Conservation (phyloP, 37 sponge, comb jelly and placozoan genomes). For the Corticium candelabrum region DNA sequence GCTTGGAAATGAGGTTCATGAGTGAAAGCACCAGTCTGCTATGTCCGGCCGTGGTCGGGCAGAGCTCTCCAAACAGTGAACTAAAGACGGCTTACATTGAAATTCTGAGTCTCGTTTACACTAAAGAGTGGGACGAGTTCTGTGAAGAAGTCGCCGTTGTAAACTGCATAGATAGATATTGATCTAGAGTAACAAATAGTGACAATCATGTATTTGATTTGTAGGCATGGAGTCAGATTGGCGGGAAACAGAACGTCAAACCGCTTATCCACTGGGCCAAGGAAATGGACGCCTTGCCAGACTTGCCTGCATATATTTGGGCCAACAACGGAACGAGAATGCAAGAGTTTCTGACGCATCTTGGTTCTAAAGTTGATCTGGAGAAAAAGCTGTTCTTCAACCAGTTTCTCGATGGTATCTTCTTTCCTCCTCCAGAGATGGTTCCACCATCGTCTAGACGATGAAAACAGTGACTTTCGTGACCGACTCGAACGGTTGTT, state of each 20-base stretch:
- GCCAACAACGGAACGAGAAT: background rate
- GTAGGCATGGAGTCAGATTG: background rate
- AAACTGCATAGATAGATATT: too few species aligned
- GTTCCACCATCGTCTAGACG: too few species aligned
- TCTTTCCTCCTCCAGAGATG: background rate
- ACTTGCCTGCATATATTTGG: background rate
- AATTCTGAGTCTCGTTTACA: background rate
- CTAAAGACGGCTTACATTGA: background rate
- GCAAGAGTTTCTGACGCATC: background rate
- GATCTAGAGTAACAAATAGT: background rate
- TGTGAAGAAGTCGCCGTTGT: background rate
- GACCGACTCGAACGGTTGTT: too few species aligned
- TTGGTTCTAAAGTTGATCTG: conserved; percentile 1
- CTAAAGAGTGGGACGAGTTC: background rate
- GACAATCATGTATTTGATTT: too few species aligned
- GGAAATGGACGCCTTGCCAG: background rate
- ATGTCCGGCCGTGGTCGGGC: background rate
- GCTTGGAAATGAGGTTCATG: conserved; percentile 5
- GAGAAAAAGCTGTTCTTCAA: background rate
- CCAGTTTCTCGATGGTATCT: background rate
- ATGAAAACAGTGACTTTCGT: too few species aligned
- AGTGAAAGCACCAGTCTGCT: background rate
- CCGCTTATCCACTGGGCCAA: background rate
- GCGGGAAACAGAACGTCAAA: background rate
- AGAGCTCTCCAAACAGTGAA: background rate